Percentiles rank a stretch among this genome's conserved stretches.
phyloP scores from a whole-genome alignment of 1,140 invertebrate species.

The Homalodisca vitripennis region DNA sequence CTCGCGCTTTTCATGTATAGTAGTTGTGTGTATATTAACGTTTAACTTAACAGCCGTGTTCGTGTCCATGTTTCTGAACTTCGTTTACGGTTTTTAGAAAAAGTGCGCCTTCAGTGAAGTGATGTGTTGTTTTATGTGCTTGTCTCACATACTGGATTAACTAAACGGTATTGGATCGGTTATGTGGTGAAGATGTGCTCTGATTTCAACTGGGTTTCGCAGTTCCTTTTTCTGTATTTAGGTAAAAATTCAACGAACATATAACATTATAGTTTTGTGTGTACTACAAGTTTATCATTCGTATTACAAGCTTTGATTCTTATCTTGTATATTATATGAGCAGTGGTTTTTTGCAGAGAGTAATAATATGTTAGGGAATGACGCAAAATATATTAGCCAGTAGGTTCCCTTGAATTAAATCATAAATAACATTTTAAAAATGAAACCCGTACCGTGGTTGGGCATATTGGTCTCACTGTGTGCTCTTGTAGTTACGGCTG shows the following conservation, averaged over 20 bases:
- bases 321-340: not conserved
- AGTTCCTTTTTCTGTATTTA: not conserved
- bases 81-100: not conserved
- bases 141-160: slow-evolving; percentile 11
- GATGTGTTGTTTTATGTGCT: slow-evolving; percentile 6
- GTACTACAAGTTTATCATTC: not conserved
- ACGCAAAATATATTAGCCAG: not conserved
- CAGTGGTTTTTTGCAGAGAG: not conserved
- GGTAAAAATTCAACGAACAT: too few relatives aligned
- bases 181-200: slow-evolving; percentile 9
- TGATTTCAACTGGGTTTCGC: not conserved
- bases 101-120: slow-evolving; percentile 14
- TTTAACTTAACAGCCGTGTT: not conserved
- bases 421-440: too few relatives aligned
- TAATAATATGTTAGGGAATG: not conserved
- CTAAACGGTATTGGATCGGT: slow-evolving; percentile 2
- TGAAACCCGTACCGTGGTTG: slow-evolving; percentile 8
- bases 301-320: not conserved
- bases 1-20: slow-evolving; percentile 14
- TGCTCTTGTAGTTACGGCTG: not conserved
- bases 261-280: too few relatives aligned
- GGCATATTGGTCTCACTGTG: not conserved
- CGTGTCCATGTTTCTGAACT: not conserved
- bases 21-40: not conserved
- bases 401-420: not conserved